Conservation (phyloP, 1,140 invertebrate genomes). For the Pseudobourletiella spinata region DNA sequence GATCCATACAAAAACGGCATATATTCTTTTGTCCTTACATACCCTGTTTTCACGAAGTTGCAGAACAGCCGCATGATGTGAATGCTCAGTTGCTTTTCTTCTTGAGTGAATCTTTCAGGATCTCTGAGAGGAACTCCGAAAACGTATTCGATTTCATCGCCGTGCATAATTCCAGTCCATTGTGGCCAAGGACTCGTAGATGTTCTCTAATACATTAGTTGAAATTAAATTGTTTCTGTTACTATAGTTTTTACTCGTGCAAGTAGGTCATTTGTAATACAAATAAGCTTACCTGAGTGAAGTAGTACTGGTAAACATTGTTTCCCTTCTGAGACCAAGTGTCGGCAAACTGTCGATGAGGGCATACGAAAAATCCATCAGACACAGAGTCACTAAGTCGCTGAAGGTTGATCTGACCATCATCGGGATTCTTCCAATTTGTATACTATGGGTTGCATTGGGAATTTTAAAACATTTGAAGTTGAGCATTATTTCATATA, state of each 20-base stretch:
- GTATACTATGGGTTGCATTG: slow-evolving; percentile 58
- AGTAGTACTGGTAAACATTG: slow-evolving; percentile 86
- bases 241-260: too few relatives aligned
- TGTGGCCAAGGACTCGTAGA: slow-evolving; percentile 82
- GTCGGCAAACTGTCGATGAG: slow-evolving; percentile 77
- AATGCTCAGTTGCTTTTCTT: slow-evolving; percentile 69
- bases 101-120: slow-evolving; percentile 65
- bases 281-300: slow-evolving; percentile 78
- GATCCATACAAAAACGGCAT: too few relatives aligned
- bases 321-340: slow-evolving; percentile 67
- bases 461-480: slow-evolving; percentile 1
- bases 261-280: too few relatives aligned
- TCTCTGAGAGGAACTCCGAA: slow-evolving; percentile 80
- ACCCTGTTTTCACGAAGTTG: slow-evolving; percentile 79
- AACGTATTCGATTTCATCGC: slow-evolving; percentile 90
- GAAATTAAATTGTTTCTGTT: too few relatives aligned
- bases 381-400: slow-evolving; percentile 78
- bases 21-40: too few relatives aligned
- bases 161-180: slow-evolving; percentile 97
- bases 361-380: slow-evolving; percentile 88
- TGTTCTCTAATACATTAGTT: slow-evolving; percentile 55
- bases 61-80: slow-evolving; percentile 77
- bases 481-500: neutral
- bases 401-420: slow-evolving; percentile 70
- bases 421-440: slow-evolving; percentile 73